These are phyloP conservation scores for Lacerta bilineata DNA, from an alignment of 2,797 vertebrate genomes.

Conservation along the genomic window DNA sequence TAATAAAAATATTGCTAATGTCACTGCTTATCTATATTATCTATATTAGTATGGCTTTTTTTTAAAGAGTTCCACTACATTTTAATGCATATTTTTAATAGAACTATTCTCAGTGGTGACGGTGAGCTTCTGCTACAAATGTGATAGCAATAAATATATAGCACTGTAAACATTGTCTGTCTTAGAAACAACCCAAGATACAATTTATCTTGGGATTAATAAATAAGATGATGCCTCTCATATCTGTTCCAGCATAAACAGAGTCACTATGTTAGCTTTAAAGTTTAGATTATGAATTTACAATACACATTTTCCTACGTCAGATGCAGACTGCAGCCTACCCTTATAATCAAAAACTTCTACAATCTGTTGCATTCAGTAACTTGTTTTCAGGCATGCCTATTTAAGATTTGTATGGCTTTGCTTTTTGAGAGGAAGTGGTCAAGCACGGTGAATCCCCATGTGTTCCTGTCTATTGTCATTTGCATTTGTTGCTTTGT, in stretches of 20 bases:
- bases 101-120: neutral
- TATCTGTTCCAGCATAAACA: neutral
- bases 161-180: neutral
- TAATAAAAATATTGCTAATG: conserved; percentile 19
- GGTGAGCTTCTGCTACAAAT: neutral
- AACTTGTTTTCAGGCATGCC: neutral
- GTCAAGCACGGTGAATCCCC: neutral
- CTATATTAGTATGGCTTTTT: neutral
- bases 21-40: neutral
- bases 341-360: neutral
- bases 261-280: neutral
- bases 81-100: neutral
- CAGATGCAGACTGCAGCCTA: neutral
- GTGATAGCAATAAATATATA: neutral
- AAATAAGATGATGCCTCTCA: conserved; percentile 1
- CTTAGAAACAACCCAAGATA: neutral
- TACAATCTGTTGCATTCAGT: neutral
- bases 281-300: neutral
- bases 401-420: neutral
- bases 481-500: neutral
- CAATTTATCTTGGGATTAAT: conserved; percentile 7
- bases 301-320: neutral
- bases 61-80: neutral
- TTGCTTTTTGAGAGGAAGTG: conserved; percentile 4
- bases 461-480: neutral